phyloP scores from a whole-genome alignment of 2,113 vertebrate species.

The Trichomycterus rosablanca region DNA sequence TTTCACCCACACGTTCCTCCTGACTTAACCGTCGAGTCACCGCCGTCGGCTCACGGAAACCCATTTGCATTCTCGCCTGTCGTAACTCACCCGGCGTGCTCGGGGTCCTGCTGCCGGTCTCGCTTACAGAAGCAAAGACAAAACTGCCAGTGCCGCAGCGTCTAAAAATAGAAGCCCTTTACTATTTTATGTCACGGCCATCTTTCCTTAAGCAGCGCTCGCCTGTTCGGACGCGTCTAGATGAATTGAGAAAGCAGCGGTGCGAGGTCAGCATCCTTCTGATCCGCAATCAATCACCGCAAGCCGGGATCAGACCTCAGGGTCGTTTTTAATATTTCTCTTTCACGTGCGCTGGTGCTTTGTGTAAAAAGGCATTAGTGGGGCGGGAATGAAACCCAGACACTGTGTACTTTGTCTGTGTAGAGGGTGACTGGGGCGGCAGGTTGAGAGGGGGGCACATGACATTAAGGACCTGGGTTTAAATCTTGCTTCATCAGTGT shows the following conservation, averaged over 20 bases:
- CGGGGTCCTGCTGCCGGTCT: background rate
- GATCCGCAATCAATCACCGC: background rate
- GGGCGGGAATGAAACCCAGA: no score
- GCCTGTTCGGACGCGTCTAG: background rate
- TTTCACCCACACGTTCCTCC: background rate
- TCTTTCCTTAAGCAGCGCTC: background rate
- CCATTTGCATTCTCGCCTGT: conserved; percentile 25
- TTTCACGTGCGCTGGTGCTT: background rate
- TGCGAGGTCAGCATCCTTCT: conserved; percentile 5
- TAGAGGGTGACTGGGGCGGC: no score
- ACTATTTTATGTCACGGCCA: conserved; percentile 15
- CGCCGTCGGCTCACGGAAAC: conserved; percentile 21
- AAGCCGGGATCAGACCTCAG: background rate
- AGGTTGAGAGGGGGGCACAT: no score
- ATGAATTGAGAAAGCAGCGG: background rate
- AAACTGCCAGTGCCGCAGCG: conserved; percentile 28
- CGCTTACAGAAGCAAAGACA: conserved; percentile 10
- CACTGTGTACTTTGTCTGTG: no score
- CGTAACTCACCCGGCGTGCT: background rate
- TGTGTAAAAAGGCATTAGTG: no score
- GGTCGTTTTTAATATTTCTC: background rate
- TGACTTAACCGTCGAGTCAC: conserved; percentile 29
- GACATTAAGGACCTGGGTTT: no score
- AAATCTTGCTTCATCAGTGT: no score
- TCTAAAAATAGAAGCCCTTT: conserved; percentile 35